Evolutionary conservation across 2,888 invertebrate species (phyloP), one percentile per base, ranked within the genome.

Genomic region (Caenorhabditis virilis): DNA sequence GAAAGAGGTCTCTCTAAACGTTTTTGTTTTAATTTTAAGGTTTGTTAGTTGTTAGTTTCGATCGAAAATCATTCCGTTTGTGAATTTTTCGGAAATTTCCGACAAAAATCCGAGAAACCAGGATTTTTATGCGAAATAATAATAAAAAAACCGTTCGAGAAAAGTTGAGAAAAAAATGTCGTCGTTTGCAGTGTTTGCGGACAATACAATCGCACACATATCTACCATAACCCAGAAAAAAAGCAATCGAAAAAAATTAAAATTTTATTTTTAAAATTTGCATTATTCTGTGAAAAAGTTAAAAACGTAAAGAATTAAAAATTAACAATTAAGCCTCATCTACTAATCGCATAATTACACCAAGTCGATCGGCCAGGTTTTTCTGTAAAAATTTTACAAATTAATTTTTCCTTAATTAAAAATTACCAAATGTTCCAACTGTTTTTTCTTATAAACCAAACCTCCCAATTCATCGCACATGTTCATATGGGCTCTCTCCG

Each of bases 351-450:
- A 64, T 64, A 39, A 55, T 54, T 20, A 64, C 58, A 27, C 58
- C 58, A n/a, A 64, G 50, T 13, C 58, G 54, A 55, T 64, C 64
- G 11, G 64, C 64, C 20, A 64, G 52, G 27, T 54, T 58, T 27
- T 58, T 58, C 61, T 61, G 61, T 25, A 61, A 55, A 49, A 30
- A 22, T 20, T 20, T 20, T 11, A 15, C n/a, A 20, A 20, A 11
- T 42, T 22, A 11, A 3, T 20, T 5, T 20, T 15, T 20, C 22
- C 15, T 23, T 13, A 15, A 20, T 20, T 42, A 15, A n/a, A 13
- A 52, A 85, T 80, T 82, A 87, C 87, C 69, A 90, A 89, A 39
- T 89, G 87, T 18, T 88, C 87, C 0, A 93, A 86, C 84, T 83
- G 83, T 39, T 74, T 78, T 52, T 78, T 74, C 55, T 80, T 79